A percentile compares a stretch with the other conserved stretches of the same genome.
Conservation (phyloP, 2,797 vertebrate genomes). For the Phoebastria nigripes region DNA sequence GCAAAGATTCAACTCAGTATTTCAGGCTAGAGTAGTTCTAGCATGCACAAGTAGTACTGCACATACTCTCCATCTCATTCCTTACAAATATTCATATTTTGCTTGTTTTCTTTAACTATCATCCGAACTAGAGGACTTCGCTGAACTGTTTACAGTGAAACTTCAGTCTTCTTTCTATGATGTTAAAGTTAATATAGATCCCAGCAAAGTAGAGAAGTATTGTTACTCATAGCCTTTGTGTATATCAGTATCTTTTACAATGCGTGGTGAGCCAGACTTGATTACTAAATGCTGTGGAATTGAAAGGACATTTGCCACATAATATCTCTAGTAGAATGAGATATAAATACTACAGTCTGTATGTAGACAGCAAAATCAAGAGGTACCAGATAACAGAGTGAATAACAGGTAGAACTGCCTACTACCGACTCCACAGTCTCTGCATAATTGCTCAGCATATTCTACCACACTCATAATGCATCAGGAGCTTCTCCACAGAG, state of each 20-base stretch:
- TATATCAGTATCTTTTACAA: not conserved
- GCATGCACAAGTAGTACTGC: not conserved
- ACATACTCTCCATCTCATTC: not conserved
- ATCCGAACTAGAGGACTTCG: not conserved
- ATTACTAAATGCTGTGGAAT: not conserved
- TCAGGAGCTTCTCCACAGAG: not conserved
- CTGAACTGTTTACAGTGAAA: not conserved
- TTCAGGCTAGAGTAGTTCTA: not conserved
- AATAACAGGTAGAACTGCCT: not conserved
- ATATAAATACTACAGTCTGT: not conserved
- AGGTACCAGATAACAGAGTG: not conserved
- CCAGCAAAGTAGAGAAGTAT: not conserved
- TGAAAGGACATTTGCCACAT: not conserved
- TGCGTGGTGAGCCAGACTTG: not conserved
- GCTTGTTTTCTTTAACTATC: not conserved
- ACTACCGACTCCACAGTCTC: not conserved
- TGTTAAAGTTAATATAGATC: not conserved
- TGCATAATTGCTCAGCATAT: not conserved
- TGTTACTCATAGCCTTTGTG: not conserved
- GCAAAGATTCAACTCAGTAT: not conserved
- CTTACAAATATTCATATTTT: not conserved
- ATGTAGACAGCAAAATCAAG: not conserved
- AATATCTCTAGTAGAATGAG: not conserved
- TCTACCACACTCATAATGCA: not conserved
- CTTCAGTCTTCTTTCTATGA: not conserved